Percentiles rank a stretch among this genome's conserved stretches.
Conservation (phyloP, 2,888 invertebrate species). For the Orthosia cruda region DNA sequence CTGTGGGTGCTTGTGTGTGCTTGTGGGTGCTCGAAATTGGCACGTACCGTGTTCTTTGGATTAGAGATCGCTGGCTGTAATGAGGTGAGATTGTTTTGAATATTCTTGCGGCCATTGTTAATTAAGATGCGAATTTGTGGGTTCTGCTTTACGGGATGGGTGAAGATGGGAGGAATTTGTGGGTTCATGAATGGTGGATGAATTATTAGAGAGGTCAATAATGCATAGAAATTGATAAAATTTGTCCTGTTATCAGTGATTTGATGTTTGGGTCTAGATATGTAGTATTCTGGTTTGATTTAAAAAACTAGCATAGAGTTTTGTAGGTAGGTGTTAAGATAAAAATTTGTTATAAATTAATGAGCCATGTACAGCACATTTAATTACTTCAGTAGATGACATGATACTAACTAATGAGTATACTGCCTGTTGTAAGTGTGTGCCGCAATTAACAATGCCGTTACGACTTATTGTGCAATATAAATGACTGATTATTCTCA, state of each 20-base stretch:
- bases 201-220: not conserved
- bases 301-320: not conserved
- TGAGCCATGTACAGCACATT: conserved; percentile 1
- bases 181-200: not conserved
- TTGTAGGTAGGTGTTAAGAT: not conserved
- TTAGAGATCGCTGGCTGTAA: conserved; percentile 71
- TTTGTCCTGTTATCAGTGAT: not conserved
- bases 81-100: conserved; percentile 67
- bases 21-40: conserved; percentile 52
- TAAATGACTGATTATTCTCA: conserved; percentile 36
- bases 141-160: too few species aligned
- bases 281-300: not conserved
- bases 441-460: conserved; percentile 4
- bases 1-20: conserved; percentile 58
- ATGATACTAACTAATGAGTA: conserved; percentile 2
- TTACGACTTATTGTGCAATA: conserved; percentile 20
- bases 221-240: not conserved
- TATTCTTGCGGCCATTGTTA: conserved; percentile 42
- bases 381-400: not conserved
- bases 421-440: not conserved
- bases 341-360: not conserved
- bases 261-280: not conserved
- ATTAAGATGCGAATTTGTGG: conserved; percentile 39
- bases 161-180: too few species aligned
- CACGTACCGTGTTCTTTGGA: conserved; percentile 67